These are phyloP conservation scores for Premnoplex brunnescens DNA, from an alignment of 2,797 vertebrate genomes.

Conservation along the genomic window DNA sequence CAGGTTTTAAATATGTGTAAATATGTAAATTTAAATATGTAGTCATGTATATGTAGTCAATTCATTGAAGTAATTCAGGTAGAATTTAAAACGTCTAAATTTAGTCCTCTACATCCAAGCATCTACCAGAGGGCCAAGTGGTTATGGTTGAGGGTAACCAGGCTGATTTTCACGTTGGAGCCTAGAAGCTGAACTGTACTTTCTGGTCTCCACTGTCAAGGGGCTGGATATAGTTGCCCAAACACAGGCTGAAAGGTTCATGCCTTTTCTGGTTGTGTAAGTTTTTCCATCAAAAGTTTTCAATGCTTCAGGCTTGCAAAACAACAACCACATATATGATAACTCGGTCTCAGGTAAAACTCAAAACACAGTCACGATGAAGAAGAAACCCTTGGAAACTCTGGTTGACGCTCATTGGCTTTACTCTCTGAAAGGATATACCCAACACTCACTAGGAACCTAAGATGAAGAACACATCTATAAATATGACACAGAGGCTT, in stretches of 20 bases:
- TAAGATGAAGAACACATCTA: background rate
- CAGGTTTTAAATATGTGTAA: background rate
- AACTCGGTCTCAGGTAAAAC: background rate
- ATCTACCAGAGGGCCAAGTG: background rate
- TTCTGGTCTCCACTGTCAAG: rapidly evolving
- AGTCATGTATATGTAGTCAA: background rate
- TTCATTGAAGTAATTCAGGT: background rate
- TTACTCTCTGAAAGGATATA: background rate
- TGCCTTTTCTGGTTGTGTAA: background rate
- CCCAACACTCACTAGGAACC: background rate
- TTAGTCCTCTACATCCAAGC: background rate
- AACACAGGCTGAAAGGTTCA: background rate
- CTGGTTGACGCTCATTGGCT: rapidly evolving
- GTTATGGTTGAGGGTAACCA: background rate
- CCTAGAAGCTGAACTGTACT: background rate
- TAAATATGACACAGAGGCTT: background rate
- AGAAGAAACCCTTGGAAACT: background rate
- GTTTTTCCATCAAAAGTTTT: background rate
- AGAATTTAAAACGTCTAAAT: background rate
- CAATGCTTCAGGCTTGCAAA: background rate
- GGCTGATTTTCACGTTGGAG: background rate
- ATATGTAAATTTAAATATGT: too few relatives aligned
- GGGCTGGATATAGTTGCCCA: background rate
- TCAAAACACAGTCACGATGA: rapidly evolving
- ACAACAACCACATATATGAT: background rate